Evolutionary conservation across 2,797 vertebrate species (phyloP).

Genomic region (Tenualosa thibaudeaui): DNA sequence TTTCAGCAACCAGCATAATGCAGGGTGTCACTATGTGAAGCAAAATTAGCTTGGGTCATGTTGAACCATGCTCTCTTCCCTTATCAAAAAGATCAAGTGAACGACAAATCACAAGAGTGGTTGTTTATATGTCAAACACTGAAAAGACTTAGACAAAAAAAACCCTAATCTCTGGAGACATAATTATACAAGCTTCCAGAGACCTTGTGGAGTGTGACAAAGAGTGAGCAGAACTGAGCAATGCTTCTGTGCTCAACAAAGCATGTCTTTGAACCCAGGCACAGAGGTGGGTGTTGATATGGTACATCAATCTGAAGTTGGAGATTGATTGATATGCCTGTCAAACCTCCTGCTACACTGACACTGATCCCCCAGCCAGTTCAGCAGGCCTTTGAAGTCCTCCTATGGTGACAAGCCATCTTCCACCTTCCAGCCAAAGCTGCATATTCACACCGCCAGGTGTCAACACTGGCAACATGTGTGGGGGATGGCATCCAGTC

Average conservation of each 20-base stretch:
- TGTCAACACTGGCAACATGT: slow-evolving; percentile 20
- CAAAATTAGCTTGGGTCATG: neutral
- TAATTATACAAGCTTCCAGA: neutral
- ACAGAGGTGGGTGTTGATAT: slow-evolving; percentile 15
- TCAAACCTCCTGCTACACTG: slow-evolving; percentile 38
- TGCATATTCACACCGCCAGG: slow-evolving; percentile 28
- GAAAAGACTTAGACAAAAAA: neutral
- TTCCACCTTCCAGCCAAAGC: neutral
- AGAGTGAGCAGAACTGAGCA: neutral
- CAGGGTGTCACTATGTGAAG: neutral
- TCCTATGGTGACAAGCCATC: slow-evolving; percentile 6
- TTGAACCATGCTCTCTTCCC: neutral
- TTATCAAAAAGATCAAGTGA: neutral
- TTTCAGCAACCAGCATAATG: neutral
- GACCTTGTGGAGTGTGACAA: slow-evolving; percentile 6
- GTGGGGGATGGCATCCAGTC: neutral
- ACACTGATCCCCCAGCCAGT: slow-evolving; percentile 30
- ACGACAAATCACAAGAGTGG: neutral
- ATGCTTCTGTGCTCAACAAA: slow-evolving; percentile 5
- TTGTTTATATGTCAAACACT: neutral
- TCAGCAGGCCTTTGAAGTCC: neutral
- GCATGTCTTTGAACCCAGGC: neutral
- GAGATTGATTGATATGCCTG: slow-evolving; percentile 34
- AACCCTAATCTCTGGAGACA: neutral
- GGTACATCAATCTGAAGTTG: neutral